Base-by-base conservation (phyloP, 2,113 vertebrate genomes). In the Thunnus thynnus region DNA sequence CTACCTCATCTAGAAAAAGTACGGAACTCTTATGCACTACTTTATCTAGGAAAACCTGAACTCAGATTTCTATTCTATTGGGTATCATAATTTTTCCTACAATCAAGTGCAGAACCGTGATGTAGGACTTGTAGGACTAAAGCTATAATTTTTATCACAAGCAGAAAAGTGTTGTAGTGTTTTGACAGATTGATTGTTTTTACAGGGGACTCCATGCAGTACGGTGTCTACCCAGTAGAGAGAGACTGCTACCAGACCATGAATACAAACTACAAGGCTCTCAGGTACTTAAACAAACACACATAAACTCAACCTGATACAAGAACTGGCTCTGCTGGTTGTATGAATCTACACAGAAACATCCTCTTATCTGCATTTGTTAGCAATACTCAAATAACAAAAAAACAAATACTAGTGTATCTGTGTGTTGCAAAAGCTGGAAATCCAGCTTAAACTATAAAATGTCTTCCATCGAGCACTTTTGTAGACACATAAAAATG, bases 1-100 rank as follows among this genome's bases (percentile, higher is more conserved):
- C 95, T 91, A 94, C 91, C 92, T 92, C 93, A 71, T 82, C 89
- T 27, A 93, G 90, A 67, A 95, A 96, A 6, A 95, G 98, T 99
- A 95, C 82, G 80, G 18, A 25, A 8, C 5, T 0, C 9, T 22
- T 7, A 44, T 36, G 17, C 20, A 52, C 36, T 12, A 17, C 20
- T 13, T 58, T 12, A 20, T 22, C 9, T 16, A 30, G 16, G 6
- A 61, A 20, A 41, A 14, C 10, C 1, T 46, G 5, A 20, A 57
- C 3, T 61, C 25, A 52, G 4, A 63, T 50, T 57, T 7, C 11
- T 18, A 1, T 9, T 0, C 10, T 61, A 2, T 44, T 9, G 47
- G 0, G 10, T 30, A 27, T 7, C 5, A 16, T 20, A 32, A 46
- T 17, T 36, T 22, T 16, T 22, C 13, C 1, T 6, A 36, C 4